Evolutionary conservation across 2,113 vertebrate species (phyloP).

Genomic region (Tympanuchus pallidicinctus): DNA sequence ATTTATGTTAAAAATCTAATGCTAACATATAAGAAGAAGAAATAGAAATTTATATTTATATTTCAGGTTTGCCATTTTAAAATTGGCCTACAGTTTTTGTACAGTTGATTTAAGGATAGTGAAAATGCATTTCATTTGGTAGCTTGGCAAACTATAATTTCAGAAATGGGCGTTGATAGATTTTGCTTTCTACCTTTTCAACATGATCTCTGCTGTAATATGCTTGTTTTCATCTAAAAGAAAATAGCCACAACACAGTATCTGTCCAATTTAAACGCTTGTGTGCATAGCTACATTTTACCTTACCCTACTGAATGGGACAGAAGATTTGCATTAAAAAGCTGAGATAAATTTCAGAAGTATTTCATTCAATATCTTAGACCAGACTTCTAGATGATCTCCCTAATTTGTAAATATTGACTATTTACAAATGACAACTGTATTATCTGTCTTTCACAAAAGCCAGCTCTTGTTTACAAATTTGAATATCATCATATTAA

Average conservation of each 20-base stretch:
- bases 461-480: neutral
- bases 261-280: neutral
- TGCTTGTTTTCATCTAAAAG: neutral
- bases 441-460: neutral
- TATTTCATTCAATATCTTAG: neutral
- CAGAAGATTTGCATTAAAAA: neutral
- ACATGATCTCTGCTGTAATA: neutral
- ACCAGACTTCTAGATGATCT: neutral
- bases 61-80: neutral
- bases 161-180: neutral
- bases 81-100: neutral
- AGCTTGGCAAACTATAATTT: neutral
- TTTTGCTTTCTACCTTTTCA: neutral
- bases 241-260: neutral
- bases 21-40: neutral
- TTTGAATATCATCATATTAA: neutral
- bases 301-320: neutral
- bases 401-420: neutral
- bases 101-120: rapidly evolving
- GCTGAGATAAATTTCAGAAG: neutral
- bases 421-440: neutral
- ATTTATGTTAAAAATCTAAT: neutral
- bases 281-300: neutral
- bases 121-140: neutral
- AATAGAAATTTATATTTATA: neutral